Evolutionary conservation across 1,140 invertebrate species (phyloP).

Genomic region (Cecropterus lyciades): DNA sequence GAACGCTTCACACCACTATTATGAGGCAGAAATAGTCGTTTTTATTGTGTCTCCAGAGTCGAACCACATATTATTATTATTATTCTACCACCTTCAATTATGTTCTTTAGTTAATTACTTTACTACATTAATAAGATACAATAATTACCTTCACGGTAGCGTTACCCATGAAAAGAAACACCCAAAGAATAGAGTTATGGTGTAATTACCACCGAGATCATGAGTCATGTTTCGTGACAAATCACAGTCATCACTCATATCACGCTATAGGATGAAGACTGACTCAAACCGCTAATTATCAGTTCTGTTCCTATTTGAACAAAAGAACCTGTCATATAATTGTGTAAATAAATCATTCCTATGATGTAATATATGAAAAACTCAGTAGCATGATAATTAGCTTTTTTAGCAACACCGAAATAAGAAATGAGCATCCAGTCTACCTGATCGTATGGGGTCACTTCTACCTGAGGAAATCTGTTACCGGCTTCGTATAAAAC

Average conservation of each 20-base stretch:
- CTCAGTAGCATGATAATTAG: background rate
- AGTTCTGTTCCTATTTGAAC: slow-evolving; percentile 11
- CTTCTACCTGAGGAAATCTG: too few species aligned
- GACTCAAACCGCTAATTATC: slow-evolving; percentile 48
- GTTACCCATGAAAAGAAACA: background rate
- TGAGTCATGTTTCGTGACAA: slow-evolving; percentile 50
- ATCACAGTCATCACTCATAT: slow-evolving; percentile 43
- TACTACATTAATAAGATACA: too few species aligned
- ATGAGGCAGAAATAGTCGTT: too few species aligned
- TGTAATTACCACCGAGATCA: slow-evolving; percentile 20
- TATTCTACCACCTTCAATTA: too few species aligned
- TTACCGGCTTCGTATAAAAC: too few species aligned
- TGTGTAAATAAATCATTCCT: slow-evolving; percentile 19
- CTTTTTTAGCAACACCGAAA: background rate
- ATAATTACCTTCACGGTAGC: too few species aligned
- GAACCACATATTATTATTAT: too few species aligned
- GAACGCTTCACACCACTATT: too few species aligned
- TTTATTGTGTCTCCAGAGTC: too few species aligned
- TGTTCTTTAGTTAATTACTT: too few species aligned
- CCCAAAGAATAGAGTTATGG: background rate
- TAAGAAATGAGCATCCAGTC: too few species aligned
- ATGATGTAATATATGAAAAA: background rate
- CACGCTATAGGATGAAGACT: slow-evolving; percentile 37
- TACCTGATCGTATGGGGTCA: too few species aligned
- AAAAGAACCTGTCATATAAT: slow-evolving; percentile 40